Conservation (phyloP, 2,113 vertebrate species). For the Nothoprocta perdicaria region DNA sequence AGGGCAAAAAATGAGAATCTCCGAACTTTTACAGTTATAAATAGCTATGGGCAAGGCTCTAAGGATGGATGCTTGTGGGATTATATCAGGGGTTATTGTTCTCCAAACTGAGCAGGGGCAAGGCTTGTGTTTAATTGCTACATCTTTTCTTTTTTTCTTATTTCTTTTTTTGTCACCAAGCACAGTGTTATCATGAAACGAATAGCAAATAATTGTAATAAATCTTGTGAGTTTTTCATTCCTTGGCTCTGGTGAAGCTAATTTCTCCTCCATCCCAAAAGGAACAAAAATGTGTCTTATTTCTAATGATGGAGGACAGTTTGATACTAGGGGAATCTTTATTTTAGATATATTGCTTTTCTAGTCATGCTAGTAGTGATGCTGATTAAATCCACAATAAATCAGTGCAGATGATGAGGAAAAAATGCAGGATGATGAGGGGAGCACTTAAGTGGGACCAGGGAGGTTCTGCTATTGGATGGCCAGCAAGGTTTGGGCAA, state of each 20-base stretch:
- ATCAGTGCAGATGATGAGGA: not conserved
- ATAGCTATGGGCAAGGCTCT: not conserved
- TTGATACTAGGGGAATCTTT: not conserved
- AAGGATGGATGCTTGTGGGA: slow-evolving; percentile 23
- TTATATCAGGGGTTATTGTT: not conserved
- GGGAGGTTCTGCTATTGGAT: not conserved
- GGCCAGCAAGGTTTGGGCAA: not conserved
- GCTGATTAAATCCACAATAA: not conserved
- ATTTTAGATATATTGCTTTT: not conserved
- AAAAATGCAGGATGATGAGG: accelerated
- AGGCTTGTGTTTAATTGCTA: not conserved
- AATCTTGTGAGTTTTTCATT: not conserved
- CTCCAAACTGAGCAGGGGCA: not conserved
- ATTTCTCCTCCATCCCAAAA: not conserved
- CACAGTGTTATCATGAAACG: not conserved
- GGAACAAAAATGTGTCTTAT: not conserved
- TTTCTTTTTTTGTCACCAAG: not conserved
- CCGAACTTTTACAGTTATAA: slow-evolving; percentile 43
- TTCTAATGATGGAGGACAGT: not conserved
- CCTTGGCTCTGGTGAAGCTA: not conserved
- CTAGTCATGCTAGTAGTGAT: not conserved
- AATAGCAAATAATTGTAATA: not conserved
- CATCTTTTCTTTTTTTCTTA: not conserved
- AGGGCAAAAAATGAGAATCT: not conserved
- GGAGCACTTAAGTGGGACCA: not conserved